phyloP scores from a whole-genome alignment of 2,888 invertebrate species.

The Cordilura impudica region DNA sequence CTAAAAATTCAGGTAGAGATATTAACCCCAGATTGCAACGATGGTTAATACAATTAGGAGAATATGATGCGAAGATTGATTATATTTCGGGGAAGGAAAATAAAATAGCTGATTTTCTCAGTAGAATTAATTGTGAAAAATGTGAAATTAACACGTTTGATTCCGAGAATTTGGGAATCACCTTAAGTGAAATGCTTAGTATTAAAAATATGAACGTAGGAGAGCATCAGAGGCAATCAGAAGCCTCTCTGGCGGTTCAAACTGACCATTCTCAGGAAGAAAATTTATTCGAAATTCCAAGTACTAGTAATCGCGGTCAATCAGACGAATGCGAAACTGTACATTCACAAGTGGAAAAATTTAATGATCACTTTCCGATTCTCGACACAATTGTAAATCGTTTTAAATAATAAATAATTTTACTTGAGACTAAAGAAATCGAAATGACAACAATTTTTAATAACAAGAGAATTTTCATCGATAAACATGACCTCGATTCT shows the following conservation, averaged over 20 bases:
- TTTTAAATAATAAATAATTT: too few relatives aligned
- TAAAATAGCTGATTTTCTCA: too few relatives aligned
- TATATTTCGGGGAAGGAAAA: too few relatives aligned
- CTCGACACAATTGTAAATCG: too few relatives aligned
- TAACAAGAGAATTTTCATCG: conserved; percentile 36
- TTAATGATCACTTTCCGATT: too few relatives aligned
- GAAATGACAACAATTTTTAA: conserved; percentile 11
- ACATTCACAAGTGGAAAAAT: too few relatives aligned
- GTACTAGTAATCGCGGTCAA: not conserved
- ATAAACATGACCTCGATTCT: conserved; percentile 14
- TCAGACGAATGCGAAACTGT: conserved; percentile 23
- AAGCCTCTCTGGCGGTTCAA: not conserved
- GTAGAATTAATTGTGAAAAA: conserved; percentile 52
- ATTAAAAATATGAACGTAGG: conserved; percentile 8
- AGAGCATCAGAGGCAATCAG: not conserved
- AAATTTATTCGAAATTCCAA: not conserved
- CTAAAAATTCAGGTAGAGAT: too few relatives aligned
- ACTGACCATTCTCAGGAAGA: not conserved
- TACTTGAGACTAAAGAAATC: conserved; percentile 25
- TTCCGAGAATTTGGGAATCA: not conserved
- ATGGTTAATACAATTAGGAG: conserved; percentile 54
- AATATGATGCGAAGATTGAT: too few relatives aligned
- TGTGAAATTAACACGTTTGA: conserved; percentile 38
- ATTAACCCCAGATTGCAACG: too few relatives aligned
- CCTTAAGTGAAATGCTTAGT: not conserved